Conservation (phyloP, 2,797 vertebrate genomes). For the Falco cherrug region DNA sequence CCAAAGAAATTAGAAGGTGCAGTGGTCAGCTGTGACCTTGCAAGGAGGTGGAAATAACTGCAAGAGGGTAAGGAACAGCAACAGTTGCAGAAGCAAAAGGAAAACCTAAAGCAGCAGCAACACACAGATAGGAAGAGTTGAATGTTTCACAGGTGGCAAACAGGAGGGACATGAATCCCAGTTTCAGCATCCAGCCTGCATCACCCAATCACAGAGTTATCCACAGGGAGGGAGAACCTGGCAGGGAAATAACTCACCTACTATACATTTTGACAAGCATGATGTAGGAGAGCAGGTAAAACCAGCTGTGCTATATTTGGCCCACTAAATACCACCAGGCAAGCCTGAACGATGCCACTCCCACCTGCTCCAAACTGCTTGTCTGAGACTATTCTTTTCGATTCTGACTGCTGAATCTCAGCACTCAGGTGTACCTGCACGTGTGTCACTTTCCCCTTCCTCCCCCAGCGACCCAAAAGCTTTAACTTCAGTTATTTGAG, state of each 20-base stretch:
- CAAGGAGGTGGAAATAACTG: neutral
- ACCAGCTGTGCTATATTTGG: neutral
- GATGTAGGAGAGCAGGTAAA: neutral
- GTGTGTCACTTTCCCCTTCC: neutral
- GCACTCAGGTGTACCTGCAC: neutral
- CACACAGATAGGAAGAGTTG: neutral
- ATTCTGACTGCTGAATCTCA: neutral
- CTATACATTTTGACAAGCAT: neutral
- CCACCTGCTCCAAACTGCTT: neutral
- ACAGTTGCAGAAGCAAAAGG: neutral
- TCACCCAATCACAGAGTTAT: neutral
- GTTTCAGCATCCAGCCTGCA: neutral
- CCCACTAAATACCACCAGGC: neutral
- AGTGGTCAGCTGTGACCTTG: neutral
- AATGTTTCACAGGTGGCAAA: neutral
- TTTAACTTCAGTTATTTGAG: neutral
- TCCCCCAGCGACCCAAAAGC: neutral
- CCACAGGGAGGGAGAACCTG: neutral
- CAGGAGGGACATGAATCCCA: neutral
- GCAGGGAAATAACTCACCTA: neutral
- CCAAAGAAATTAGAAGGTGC: neutral
- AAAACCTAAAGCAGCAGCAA: neutral
- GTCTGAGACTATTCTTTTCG: neutral
- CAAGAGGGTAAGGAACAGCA: neutral
- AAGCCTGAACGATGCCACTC: neutral